Evolutionary conservation across 2,113 vertebrate genomes (phyloP).

Genomic region (Proteles cristata): DNA sequence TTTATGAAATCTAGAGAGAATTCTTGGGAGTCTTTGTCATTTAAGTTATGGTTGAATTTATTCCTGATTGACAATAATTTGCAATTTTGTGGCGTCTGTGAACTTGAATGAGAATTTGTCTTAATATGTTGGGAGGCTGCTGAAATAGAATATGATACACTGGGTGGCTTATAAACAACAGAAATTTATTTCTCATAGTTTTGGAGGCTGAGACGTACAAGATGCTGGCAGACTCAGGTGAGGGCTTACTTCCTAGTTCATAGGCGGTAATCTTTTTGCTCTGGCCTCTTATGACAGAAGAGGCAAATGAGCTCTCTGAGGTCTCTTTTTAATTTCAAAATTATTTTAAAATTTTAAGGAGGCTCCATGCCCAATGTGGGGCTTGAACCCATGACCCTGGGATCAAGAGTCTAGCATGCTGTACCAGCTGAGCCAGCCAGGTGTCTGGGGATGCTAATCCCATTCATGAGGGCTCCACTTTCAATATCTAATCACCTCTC

Average conservation of each 20-base stretch:
- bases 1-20: background rate
- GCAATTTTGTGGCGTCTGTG: background rate
- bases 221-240: background rate
- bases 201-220: background rate
- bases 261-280: background rate
- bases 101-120: background rate
- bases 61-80: background rate
- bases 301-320: background rate
- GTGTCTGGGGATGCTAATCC: background rate
- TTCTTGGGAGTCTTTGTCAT: background rate
- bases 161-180: background rate
- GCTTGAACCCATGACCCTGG: background rate
- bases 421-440: background rate
- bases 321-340: background rate
- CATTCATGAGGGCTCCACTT: background rate
- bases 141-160: background rate
- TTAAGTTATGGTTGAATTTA: slow-evolving; percentile 8
- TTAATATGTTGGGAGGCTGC: background rate
- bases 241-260: background rate
- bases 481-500: background rate
- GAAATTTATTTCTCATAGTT: background rate
- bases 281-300: background rate
- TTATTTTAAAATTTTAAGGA: background rate
- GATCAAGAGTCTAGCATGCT: background rate
- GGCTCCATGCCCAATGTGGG: background rate